Base-by-base conservation (phyloP, 2,113 vertebrate species). In the Hypanus sabinus region DNA sequence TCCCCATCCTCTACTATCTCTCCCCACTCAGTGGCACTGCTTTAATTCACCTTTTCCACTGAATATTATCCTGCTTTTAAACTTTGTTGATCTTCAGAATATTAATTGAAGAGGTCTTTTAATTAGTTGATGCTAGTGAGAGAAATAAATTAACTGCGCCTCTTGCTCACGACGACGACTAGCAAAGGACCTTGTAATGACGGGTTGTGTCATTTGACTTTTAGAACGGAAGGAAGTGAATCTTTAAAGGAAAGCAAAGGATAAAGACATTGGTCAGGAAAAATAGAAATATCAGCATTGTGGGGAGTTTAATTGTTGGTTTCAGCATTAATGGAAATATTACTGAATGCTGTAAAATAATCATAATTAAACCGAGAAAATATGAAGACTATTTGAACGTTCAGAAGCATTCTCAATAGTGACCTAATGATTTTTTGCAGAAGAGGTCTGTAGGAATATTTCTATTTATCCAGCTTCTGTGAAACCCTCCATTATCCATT, bases 221-320 rank as follows among this genome's bases (percentile, higher is more conserved):
- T 65, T 30, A 88, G 30, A 55, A 57, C 14, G 24, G 57, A 62
- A 88, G 24, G 57, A 36, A 7, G 33, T 90, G 65, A 65, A 33
- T n/a, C 55, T 57, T 57, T 55, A 85, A 85, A 60, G 62, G 57
- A 6, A 68, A 5, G 27, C 1, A 30, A n/a, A 65, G 18, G 60
- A 20, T 20, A 90, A 90, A n/a, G 62, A 90, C 18, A 65, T 90
- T 90, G 30, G n/a, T 90, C n/a, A 65, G 85, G n/a, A 62, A 90
- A 10, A 18, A 65, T 73, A 33, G 30, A n/a, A n/a, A 88, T 88
- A 9, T 65, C 4, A 62, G 55, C 83, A 55, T 55, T 6, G 4
- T 65, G 30, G 12, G 24, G n/a, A 90, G 14, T 5, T 65, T 9
- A 14, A 33, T 65, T 87, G 20, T 90, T 62, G n/a, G 60, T 33